phyloP scores from a whole-genome alignment of 2,888 invertebrate species.

The Belgica antarctica region DNA sequence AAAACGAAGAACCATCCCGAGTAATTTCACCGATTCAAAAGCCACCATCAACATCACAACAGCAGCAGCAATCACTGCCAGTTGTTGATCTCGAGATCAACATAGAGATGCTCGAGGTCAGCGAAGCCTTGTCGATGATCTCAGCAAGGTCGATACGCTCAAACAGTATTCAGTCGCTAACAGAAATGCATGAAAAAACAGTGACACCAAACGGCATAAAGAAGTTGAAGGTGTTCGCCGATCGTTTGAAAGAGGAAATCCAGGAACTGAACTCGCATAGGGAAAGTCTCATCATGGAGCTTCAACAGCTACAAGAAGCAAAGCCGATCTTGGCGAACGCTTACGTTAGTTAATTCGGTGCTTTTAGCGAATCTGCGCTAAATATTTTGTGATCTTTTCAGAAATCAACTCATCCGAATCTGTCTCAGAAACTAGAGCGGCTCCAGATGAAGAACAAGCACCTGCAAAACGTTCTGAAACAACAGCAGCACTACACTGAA shows the following conservation, averaged over 20 bases:
- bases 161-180: slow-evolving; percentile 30
- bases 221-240: slow-evolving; percentile 42
- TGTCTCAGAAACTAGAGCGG: slow-evolving; percentile 54
- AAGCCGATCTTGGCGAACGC: slow-evolving; percentile 55
- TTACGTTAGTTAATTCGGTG: slow-evolving; percentile 50
- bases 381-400: slow-evolving; percentile 45
- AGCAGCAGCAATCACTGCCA: neutral
- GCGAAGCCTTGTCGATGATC: slow-evolving; percentile 33
- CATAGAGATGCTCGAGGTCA: slow-evolving; percentile 24
- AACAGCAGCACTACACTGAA: slow-evolving; percentile 65
- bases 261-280: slow-evolving; percentile 53
- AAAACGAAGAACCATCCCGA: neutral
- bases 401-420: slow-evolving; percentile 54
- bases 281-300: slow-evolving; percentile 55
- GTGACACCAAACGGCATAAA: slow-evolving; percentile 37
- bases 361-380: neutral
- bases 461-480: slow-evolving; percentile 62
- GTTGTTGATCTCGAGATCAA: neutral
- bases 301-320: slow-evolving; percentile 55
- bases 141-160: slow-evolving; percentile 10
- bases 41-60: slow-evolving; percentile 45
- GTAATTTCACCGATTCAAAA: slow-evolving; percentile 48
- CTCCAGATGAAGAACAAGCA: slow-evolving; percentile 64
- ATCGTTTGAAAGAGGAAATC: slow-evolving; percentile 53
- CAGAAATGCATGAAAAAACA: slow-evolving; percentile 32